Base-by-base conservation (phyloP, 2,797 vertebrate species). In the Poecilia velifera region DNA sequence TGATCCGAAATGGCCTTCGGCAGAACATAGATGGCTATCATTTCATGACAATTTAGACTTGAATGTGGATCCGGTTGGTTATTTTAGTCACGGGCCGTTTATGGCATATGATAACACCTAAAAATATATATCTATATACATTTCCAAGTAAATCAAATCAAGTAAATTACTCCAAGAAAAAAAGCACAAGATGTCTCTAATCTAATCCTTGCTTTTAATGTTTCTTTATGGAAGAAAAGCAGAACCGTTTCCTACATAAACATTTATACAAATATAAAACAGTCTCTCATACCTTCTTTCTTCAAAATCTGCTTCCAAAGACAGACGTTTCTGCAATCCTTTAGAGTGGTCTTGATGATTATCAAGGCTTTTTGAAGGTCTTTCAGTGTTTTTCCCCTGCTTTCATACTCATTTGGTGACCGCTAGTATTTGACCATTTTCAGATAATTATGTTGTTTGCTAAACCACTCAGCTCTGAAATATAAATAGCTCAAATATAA, bases 171-270 rank as follows among this genome's bases (percentile, higher is more conserved):
- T 64, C 31, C 2, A 9, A 20, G 22, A 55, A 55, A n/a, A 10
- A 22, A 22, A 68, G 1, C 76, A 84, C 77, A 53, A 64, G 45
- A 87, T 13, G 72, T 43, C 1, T 76, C 46, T 70, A 70, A 85
- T 88, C 87, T 46, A 73, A 89, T 80, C 80, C 84, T 89, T 76
- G 81, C 72, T 71, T 84, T 79, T 55, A 86, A 84, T 91, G 84
- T 87, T 81, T 47, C 70, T 72, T 55, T n/a, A 3, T 55, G 22
- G 10, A 55, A 12, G 77, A 72, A 72, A 72, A 83, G 47, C 87
- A 86, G 81, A 81, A 55, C 59, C 62, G 51, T 76, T 85, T 85
- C 75, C 12, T 45, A 45, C 25, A 45, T 16, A 14, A 70, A 13
- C 39, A n/a, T 43, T 13, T 3, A 13, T 28, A n/a, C 12, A 45